A percentile compares a stretch with the other conserved stretches of the same genome.
Conservation (phyloP, 2,888 invertebrate genomes). For the Entomobrya proxima region DNA sequence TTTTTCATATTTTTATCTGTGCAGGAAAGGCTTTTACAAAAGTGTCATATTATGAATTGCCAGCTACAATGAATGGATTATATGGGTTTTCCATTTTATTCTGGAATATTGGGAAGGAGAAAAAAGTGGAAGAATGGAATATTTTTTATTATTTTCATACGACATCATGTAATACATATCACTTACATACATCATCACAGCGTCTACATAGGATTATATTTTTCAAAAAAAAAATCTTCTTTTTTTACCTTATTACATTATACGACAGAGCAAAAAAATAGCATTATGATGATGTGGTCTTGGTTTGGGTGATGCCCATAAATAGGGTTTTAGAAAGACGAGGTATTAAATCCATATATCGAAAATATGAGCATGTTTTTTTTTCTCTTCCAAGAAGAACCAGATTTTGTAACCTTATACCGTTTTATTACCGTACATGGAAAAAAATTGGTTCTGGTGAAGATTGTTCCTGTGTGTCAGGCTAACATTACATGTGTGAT, state of each 20-base stretch:
- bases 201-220: neutral
- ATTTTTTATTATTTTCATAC: neutral
- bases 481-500: neutral
- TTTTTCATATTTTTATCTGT: slow-evolving; percentile 6
- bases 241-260: too few relatives aligned
- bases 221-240: neutral
- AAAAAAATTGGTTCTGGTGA: neutral
- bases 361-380: too few relatives aligned
- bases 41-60: slow-evolving; percentile 19
- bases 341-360: neutral
- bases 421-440: neutral
- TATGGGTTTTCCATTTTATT: neutral
- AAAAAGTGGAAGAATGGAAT: neutral
- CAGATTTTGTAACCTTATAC: neutral
- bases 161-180: too few relatives aligned
- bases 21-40: neutral
- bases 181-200: too few relatives aligned
- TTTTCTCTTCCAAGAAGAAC: neutral
- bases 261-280: neutral
- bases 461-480: neutral
- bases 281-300: neutral
- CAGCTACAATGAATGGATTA: slow-evolving; percentile 25
- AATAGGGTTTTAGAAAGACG: neutral
- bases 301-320: neutral
- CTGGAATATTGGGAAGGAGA: neutral